Base-by-base conservation (phyloP, 2,797 vertebrate genomes). In the Pseudocheirus occidentalis region DNA sequence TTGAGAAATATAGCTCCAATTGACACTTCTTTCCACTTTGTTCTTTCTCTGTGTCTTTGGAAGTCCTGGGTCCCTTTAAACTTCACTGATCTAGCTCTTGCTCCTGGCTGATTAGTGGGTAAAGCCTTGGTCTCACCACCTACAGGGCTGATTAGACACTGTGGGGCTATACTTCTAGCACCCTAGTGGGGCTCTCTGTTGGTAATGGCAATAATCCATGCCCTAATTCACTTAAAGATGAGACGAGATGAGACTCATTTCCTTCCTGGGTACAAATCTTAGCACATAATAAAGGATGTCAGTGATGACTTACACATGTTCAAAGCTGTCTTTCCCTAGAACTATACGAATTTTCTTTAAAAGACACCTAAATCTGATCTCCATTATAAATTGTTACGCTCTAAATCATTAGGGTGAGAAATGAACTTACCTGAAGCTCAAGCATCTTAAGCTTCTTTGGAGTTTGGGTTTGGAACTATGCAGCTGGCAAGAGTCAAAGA, bases 401-500 rank as follows among this genome's bases (percentile, higher is more conserved):
- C 90, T 89, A 96, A 96, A 57, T 97, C 94, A 53, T 92, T 97
- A 93, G 92, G 92, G 94, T 97, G 94, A 94, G 96, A 97, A 50
- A 56, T 57, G 90, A 92, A 93, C 46, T 96, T 94, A 94, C 95
- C 87, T 91, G 90, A 97, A 97, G 57, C n/a, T 94, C 93, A 52
- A 29, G 95, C 96, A 94, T 95, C 52, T 91, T 92, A 97, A 62
- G 29, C 54, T 87, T 87, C 73, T 87, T 46, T 46, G 73, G 21
- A 40, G 40, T 50, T 87, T 87, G 9, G n/a, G 21, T 96, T 97
- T 95, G 18, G 50, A 97, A 96, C 93, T 73, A n/a, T 91, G 94
- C 92, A 0, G 52, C 96, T 91, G 97, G 53, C 4, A 31, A 66
- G 91, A 97, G 94, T 94, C 62, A 97, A 73, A 95, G 24, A 40